phyloP scores from a whole-genome alignment of 2,888 invertebrate genomes.

The Habrosyne pyritoides region DNA sequence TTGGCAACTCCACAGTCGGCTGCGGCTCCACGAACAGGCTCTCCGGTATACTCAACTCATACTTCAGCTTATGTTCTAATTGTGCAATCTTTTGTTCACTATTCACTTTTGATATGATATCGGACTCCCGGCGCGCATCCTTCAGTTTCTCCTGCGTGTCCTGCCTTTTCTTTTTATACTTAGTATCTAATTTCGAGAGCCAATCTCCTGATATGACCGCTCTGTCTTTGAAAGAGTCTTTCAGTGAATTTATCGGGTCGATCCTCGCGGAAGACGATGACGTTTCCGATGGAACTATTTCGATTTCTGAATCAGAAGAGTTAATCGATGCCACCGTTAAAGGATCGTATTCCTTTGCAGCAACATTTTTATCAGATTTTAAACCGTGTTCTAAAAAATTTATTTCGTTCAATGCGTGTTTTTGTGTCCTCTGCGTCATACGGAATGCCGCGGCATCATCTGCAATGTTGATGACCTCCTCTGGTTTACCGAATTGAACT shows the following conservation, averaged over 20 bases:
- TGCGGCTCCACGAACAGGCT: constrained; percentile 73
- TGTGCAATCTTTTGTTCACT: constrained; percentile 70
- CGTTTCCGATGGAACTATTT: constrained; percentile 68
- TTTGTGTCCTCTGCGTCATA: constrained; percentile 61
- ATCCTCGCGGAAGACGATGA: constrained; percentile 69
- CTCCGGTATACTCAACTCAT: constrained; percentile 78
- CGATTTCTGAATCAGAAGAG: constrained; percentile 75
- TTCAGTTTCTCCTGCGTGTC: constrained; percentile 71
- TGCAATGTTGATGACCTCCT: constrained; percentile 60
- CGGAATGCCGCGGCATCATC: constrained; percentile 66
- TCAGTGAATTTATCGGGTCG: constrained; percentile 81
- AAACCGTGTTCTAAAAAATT: constrained; percentile 59
- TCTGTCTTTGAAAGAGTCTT: constrained; percentile 80
- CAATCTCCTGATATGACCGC: constrained; percentile 79
- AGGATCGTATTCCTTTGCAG: constrained; percentile 68
- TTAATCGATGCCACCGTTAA: constrained; percentile 74
- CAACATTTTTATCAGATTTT: constrained; percentile 52
- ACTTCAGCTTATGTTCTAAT: constrained; percentile 70
- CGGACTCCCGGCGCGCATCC: constrained; percentile 72
- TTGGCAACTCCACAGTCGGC: constrained; percentile 77
- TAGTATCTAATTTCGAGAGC: constrained; percentile 76
- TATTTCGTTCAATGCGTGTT: constrained; percentile 62
- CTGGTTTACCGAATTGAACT: constrained; percentile 41
- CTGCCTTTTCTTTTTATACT: constrained; percentile 69
- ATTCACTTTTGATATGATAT: constrained; percentile 76